Conservation (phyloP, 2,797 vertebrate genomes). For the Nasua narica region DNA sequence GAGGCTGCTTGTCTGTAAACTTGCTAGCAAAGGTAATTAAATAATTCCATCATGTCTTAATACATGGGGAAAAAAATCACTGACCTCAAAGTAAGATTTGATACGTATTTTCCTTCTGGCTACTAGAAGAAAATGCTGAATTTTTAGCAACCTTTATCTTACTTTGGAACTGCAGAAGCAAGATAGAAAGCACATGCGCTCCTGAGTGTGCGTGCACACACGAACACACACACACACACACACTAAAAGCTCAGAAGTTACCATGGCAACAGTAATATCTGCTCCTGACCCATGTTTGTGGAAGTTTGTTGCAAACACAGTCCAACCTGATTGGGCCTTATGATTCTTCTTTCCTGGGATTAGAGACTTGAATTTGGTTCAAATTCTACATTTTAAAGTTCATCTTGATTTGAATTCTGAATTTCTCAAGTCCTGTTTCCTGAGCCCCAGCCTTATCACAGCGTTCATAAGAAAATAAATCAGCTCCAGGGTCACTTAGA, state of each 20-base stretch:
- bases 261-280: slow-evolving; percentile 58
- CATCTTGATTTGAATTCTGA: slow-evolving; percentile 69
- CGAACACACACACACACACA: background rate
- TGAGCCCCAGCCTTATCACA: background rate
- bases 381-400: slow-evolving; percentile 72
- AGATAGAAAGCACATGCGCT: slow-evolving; percentile 50
- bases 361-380: slow-evolving; percentile 52
- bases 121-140: slow-evolving; percentile 66
- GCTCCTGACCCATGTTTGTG: slow-evolving; percentile 60
- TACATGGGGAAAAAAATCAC: slow-evolving; percentile 79
- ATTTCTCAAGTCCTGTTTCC: slow-evolving; percentile 59
- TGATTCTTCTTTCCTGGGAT: slow-evolving; percentile 53
- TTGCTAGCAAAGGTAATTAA: slow-evolving; percentile 88
- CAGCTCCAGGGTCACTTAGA: slow-evolving; percentile 31
- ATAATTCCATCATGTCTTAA: slow-evolving; percentile 85
- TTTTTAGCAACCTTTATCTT: slow-evolving; percentile 68
- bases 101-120: slow-evolving; percentile 76
- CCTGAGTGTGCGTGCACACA: background rate
- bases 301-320: slow-evolving; percentile 54
- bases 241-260: slow-evolving; percentile 46
- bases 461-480: slow-evolving; percentile 34
- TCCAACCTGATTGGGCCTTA: slow-evolving; percentile 15
- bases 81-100: slow-evolving; percentile 73
- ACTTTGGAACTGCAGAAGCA: slow-evolving; percentile 54
- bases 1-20: slow-evolving; percentile 82